Evolutionary conservation across 2,113 vertebrate genomes (phyloP), one percentile per base, ranked within the genome.

Genomic region (Danionella cerebrum): DNA sequence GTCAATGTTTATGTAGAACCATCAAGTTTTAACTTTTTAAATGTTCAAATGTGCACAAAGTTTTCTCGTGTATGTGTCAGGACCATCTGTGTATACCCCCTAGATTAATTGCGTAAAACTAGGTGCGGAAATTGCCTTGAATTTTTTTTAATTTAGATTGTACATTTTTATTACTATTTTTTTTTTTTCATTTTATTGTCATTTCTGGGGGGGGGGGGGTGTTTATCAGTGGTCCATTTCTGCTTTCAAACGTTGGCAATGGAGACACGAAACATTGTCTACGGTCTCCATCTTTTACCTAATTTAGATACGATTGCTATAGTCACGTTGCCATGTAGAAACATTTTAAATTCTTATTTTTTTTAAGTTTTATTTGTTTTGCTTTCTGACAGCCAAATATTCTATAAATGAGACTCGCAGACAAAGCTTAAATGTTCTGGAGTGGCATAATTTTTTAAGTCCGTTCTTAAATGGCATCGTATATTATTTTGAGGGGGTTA

Each of bases 381-480:
- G 14, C 53, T 68, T 74, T 69, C 12, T 47, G 71, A 71, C 73
- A 73, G 65, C 74, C 72, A 71, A 59, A 57, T 53, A 54, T 44
- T 33, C 16, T 1, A 33, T 33, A 5, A 13, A 14, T 8, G n/a
- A 14, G 39, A 63, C 16, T n/a, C n/a, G n/a, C n/a, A n/a, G 3
- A n/a, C n/a, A 25, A 31, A 42, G 39, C 19, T 48, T 35, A 24
- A 13, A 18, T 64, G 27, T 36, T 35, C 18, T 11, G 41, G 11
- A 1, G 42, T 33, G 18, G 27, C 21, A 63, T 35, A 47, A 47
- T 25, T 63, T 8, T 2, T 42, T 45, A n/a, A 16, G 42, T 33
- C 18, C 22, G 8, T 62, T 33, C 41, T 29, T 47, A 59, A n/a
- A n/a, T 27, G 39, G 3, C 24, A 33, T 18, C 41, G 33, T 42